These are phyloP conservation scores for Meriones psammophilus DNA, from an alignment of 2,797 vertebrate genomes.

Conservation along the genomic window DNA sequence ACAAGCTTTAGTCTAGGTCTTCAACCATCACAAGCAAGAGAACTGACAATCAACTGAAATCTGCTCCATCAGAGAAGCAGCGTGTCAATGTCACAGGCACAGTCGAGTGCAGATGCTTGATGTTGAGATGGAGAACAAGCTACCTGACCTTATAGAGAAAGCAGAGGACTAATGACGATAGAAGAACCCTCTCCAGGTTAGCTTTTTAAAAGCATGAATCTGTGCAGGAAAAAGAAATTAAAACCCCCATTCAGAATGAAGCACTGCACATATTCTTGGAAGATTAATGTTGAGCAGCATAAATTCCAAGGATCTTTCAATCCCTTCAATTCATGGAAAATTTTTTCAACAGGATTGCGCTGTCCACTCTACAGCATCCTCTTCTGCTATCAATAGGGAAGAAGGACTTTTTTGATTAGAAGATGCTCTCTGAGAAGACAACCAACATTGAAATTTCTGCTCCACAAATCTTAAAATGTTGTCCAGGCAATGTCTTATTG, in stretches of 20 bases:
- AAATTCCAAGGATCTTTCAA: background rate
- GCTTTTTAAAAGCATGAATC: background rate
- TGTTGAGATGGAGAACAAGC: background rate
- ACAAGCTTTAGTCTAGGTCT: background rate
- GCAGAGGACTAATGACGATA: background rate
- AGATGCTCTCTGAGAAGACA: background rate
- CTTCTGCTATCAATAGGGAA: background rate
- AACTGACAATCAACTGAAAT: background rate
- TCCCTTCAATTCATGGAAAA: background rate
- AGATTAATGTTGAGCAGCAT: background rate
- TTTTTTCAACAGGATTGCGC: background rate
- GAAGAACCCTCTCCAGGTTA: background rate
- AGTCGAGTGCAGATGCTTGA: background rate
- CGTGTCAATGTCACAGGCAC: background rate
- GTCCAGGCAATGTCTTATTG: background rate
- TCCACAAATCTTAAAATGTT: background rate
- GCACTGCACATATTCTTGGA: background rate
- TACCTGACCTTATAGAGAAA: background rate
- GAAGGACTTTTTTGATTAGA: background rate
- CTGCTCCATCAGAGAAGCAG: background rate
- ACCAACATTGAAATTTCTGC: background rate
- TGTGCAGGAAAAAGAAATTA: background rate
- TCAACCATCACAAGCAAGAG: background rate
- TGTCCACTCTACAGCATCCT: background rate
- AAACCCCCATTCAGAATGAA: background rate